Conservation (phyloP, 2,888 invertebrate species). For the Bellardia pandia region DNA sequence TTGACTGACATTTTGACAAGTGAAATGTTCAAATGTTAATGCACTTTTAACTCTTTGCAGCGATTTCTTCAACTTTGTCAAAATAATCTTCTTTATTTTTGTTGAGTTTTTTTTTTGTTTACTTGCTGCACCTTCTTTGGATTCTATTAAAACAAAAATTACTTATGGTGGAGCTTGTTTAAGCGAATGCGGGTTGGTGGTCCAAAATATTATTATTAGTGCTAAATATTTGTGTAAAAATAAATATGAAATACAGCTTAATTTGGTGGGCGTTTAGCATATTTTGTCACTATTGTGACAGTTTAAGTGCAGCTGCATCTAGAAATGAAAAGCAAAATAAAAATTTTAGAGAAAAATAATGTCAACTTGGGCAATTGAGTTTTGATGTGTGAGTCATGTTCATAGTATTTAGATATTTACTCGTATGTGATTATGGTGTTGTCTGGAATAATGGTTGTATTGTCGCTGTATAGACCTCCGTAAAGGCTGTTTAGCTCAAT, state of each 20-base stretch:
- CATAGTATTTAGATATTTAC: no score
- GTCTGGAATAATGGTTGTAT: no score
- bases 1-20: constrained; percentile 70
- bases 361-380: constrained; percentile 42
- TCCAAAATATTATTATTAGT: constrained; percentile 56
- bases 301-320: constrained; percentile 72
- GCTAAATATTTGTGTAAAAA: constrained; percentile 49
- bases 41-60: constrained; percentile 60
- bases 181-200: constrained; percentile 38
- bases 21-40: constrained; percentile 70
- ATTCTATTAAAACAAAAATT: constrained; percentile 29
- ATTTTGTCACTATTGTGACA: constrained; percentile 72
- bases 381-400: constrained; percentile 27
- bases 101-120: neutral
- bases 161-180: constrained; percentile 9
- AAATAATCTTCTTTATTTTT: constrained; percentile 34
- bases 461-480: no score
- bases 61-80: constrained; percentile 49
- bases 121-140: constrained; percentile 52
- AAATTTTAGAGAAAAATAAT: neutral
- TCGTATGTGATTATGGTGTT: no score
- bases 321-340: constrained; percentile 30
- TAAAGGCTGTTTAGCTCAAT: no score
- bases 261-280: constrained; percentile 68
- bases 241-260: constrained; percentile 18